phyloP scores from a whole-genome alignment of 2,888 invertebrate genomes.

The Sepiola atlantica region DNA sequence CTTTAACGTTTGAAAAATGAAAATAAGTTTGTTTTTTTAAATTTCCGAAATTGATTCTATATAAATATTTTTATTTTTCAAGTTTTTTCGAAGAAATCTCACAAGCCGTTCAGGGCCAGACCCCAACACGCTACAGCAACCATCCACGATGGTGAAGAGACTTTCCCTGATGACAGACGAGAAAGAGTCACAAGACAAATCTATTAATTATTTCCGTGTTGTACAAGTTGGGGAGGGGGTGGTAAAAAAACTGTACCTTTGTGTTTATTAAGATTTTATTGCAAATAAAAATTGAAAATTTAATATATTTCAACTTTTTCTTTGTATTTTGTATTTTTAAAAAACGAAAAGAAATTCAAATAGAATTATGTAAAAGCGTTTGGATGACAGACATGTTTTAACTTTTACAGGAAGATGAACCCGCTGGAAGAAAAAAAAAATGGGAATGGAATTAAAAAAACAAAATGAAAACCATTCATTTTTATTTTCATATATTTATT shows the following conservation, averaged over 20 bases:
- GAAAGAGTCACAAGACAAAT: neutral
- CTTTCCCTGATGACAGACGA: neutral
- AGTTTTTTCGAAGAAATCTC: constrained; percentile 64
- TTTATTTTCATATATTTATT: neutral
- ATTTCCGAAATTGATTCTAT: neutral
- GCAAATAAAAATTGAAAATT: neutral
- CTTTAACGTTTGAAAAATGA: neutral
- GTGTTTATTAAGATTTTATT: constrained; percentile 1
- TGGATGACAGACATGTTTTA: neutral
- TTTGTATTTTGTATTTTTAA: too few relatives aligned
- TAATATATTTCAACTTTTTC: neutral
- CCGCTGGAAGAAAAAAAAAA: neutral
- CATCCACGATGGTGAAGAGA: constrained; percentile 44
- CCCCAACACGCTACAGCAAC: constrained; percentile 41
- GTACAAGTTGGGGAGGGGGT: neutral
- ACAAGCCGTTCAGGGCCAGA: constrained; percentile 54
- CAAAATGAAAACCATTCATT: neutral
- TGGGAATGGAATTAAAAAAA: neutral
- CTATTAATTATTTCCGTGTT: neutral
- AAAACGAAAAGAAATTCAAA: too few relatives aligned
- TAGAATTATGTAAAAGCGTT: neutral
- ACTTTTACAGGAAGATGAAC: neutral
- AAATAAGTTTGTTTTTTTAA: neutral
- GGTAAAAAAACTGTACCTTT: neutral
- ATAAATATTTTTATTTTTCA: constrained; percentile 44